Conservation (phyloP, 2,113 vertebrate genomes). For the Otocyon megalotis region DNA sequence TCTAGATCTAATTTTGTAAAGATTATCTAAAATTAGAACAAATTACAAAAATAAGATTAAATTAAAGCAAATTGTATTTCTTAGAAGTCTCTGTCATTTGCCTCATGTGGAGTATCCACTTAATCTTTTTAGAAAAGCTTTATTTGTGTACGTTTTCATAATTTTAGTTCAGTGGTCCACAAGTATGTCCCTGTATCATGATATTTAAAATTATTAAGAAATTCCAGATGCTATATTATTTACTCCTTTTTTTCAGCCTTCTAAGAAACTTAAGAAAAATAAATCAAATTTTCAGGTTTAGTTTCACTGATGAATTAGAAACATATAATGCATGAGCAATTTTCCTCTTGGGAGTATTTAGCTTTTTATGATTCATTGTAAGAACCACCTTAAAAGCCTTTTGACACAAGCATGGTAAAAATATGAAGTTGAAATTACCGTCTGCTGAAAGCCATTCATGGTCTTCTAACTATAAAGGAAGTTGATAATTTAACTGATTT, state of each 20-base stretch:
- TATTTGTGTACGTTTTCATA: not conserved
- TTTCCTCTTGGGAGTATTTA: conserved; percentile 23
- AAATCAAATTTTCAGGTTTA: conserved; percentile 36
- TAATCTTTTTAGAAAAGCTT: not conserved
- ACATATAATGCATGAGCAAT: not conserved
- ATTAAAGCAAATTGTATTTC: not conserved
- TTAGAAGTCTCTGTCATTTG: not conserved
- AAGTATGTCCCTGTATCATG: not conserved
- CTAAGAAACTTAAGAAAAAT: not conserved
- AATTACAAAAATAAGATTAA: not conserved
- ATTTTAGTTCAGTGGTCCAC: not conserved
- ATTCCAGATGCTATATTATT: not conserved
- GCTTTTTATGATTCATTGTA: not conserved
- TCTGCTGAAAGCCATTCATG: not conserved
- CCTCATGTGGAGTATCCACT: not conserved
- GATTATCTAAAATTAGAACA: not conserved
- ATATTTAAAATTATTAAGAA: not conserved
- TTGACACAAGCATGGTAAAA: conserved; percentile 27
- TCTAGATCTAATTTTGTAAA: not conserved
- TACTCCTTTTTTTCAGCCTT: not conserved
- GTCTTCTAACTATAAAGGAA: not conserved
- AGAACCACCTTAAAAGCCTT: not conserved
- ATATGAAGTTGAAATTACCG: conserved; percentile 37
- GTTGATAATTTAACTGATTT: not conserved
- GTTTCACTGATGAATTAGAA: conserved; percentile 45